phyloP scores from a whole-genome alignment of 2,113 vertebrate species.

The Mirza zaza region DNA sequence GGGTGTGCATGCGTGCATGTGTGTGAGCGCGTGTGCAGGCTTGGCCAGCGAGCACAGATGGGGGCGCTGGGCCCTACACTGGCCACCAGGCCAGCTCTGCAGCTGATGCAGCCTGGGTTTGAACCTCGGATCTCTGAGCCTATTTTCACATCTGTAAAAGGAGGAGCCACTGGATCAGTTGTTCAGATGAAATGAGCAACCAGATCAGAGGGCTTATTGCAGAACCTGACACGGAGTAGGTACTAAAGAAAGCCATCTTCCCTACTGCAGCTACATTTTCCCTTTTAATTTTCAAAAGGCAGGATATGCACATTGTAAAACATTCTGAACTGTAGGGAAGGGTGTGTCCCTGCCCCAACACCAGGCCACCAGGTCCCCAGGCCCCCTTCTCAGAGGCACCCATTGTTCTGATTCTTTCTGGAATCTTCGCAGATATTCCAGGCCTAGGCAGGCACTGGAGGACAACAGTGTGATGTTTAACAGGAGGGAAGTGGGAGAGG shows the following conservation, averaged over 20 bases:
- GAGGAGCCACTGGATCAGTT: not conserved
- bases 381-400: not conserved
- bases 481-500: not conserved
- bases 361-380: not conserved
- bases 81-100: not conserved
- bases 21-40: not conserved
- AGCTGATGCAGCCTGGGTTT: not conserved
- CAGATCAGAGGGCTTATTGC: not conserved
- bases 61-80: accelerated
- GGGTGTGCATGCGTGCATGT: accelerated
- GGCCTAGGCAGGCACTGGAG: not conserved
- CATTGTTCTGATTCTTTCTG: not conserved
- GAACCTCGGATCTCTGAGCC: not conserved
- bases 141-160: not conserved
- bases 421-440: not conserved
- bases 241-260: not conserved
- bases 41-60: not conserved
- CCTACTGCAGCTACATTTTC: not conserved
- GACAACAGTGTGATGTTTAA: not conserved
- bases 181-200: not conserved
- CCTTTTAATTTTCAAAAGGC: conserved; percentile 4
- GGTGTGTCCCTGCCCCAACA: not conserved
- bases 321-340: not conserved
- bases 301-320: not conserved
- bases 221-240: not conserved